Evolutionary conservation across 64 coral and sea anemone genomes (phyloP), one percentile per base, ranked within the genome.

Genomic region (Montipora capricornis): DNA sequence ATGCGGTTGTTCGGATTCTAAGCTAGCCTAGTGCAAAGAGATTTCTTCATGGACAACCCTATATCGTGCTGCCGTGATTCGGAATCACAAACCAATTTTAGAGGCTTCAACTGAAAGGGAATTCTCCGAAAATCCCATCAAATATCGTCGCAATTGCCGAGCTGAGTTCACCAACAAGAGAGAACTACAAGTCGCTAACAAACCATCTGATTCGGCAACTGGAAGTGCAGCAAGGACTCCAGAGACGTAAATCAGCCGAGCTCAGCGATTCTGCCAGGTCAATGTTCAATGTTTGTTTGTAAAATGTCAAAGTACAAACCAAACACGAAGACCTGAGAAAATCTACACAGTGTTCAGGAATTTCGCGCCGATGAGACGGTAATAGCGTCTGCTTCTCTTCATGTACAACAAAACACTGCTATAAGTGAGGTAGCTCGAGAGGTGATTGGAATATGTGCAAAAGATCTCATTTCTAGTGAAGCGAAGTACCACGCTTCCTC

Each of bases 401-500:
- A 57, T 57, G 11, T 57, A 57, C 4, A 57, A 11, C 53, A 57
- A 57, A 57, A 89, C 73, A 89, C 75, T 64, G 16, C 67, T 14
- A 57, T 57, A 79, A 96, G 78, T 83, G 84, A 26, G 7, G 66
- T 85, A 83, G 90, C 84, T 84, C 12, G 9, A 15, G 79, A 93
- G 29, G 92, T 95, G 78, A 75, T 20, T 80, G 58, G 82, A 7
- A 87, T 91, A 53, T 87, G 89, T 52, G 48, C 89, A 47, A 91
- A 95, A 49, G 75, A 92, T 46, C 74, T 96, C 53, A 93, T 96
- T 55, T 82, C 74, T 67, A 96, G 95, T 44, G 91, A 96, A 93
- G 91, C 95, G 8, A 93, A 62, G 83, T 93, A 93, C 84, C 87
- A 96, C 89, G 8, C 80, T 47, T 45, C 91, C 16, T 96, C 79